phyloP scores from a whole-genome alignment of 2,113 vertebrate species.

The Zapornia atra region DNA sequence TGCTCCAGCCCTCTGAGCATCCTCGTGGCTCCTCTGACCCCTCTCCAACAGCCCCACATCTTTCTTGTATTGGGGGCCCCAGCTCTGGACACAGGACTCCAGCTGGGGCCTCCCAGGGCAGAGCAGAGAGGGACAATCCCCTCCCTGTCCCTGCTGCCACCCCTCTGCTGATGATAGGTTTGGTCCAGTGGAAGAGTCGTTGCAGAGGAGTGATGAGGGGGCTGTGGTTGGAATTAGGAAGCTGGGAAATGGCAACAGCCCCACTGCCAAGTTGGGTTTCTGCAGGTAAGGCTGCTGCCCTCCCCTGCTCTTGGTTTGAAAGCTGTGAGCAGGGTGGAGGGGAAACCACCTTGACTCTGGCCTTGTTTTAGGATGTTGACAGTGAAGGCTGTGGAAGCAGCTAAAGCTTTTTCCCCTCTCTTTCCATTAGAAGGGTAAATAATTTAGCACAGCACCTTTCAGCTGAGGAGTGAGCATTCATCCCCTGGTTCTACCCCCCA shows the following conservation, averaged over 20 bases:
- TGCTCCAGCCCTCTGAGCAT: too few species aligned
- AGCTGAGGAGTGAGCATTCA: neutral
- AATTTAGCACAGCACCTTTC: neutral
- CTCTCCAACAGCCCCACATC: too few species aligned
- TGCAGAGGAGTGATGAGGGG: fast-evolving
- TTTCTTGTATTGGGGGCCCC: too few species aligned
- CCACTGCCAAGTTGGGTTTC: neutral
- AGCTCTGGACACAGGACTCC: too few species aligned
- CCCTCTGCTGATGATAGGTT: too few species aligned
- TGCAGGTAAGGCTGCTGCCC: neutral
- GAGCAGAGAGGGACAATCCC: too few species aligned
- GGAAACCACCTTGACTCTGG: neutral
- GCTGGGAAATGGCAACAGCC: neutral
- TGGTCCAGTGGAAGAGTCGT: neutral
- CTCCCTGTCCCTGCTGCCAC: too few species aligned
- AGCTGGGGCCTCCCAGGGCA: too few species aligned
- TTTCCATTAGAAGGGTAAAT: neutral
- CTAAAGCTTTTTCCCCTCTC: neutral
- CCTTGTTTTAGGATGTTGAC: neutral
- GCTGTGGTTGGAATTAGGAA: neutral
- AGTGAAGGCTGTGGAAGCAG: neutral
- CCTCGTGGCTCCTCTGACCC: too few species aligned
- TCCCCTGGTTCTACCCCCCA: neutral
- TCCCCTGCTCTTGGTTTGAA: neutral
- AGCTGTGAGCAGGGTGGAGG: neutral